These are phyloP conservation scores for Lithobates sylvaticus DNA, from an alignment of 2,797 vertebrate genomes.

Conservation along the genomic window DNA sequence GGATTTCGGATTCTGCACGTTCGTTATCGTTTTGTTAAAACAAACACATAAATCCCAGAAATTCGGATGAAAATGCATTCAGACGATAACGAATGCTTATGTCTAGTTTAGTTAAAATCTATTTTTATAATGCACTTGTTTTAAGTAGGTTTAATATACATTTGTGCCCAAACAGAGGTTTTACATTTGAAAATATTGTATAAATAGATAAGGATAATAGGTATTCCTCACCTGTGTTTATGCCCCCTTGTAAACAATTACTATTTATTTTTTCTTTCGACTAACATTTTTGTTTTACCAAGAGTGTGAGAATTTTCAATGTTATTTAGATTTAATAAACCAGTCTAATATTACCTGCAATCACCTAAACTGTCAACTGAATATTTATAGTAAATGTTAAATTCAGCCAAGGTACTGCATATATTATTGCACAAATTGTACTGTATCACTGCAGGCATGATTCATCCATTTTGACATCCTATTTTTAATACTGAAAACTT, in stretches of 20 bases:
- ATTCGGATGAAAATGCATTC: no score
- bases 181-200: no score
- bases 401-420: not conserved
- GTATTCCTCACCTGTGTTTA: not conserved
- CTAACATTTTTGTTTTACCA: not conserved
- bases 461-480: not conserved
- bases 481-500: not conserved
- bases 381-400: constrained; percentile 1
- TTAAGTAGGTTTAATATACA: no score
- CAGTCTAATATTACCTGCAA: not conserved
- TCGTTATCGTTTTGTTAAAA: no score
- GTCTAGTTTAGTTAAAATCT: no score
- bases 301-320: not conserved
- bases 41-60: no score
- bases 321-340: not conserved
- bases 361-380: not conserved
- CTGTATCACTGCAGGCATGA: constrained; percentile 1
- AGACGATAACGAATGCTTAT: no score
- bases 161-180: no score
- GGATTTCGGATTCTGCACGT: no score
- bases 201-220: no score
- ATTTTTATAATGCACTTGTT: no score
- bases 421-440: constrained; percentile 2
- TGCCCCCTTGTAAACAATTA: no score
- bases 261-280: not conserved